These are phyloP conservation scores for Linnaemya vulpina DNA, from an alignment of 2,888 invertebrate genomes.

Conservation along the genomic window DNA sequence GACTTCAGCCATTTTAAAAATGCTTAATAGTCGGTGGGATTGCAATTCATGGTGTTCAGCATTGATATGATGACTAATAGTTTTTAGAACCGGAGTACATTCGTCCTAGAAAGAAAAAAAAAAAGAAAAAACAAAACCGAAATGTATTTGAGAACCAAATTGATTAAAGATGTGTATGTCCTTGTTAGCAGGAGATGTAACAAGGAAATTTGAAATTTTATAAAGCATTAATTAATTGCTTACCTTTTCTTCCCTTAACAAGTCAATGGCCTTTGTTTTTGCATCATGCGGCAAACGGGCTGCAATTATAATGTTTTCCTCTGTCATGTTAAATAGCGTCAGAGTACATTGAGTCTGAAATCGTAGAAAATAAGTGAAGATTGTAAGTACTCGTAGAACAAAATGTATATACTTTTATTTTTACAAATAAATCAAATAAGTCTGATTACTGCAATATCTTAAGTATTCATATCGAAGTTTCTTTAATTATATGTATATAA, in stretches of 20 bases:
- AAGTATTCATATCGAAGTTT: too few relatives aligned
- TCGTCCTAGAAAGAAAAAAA: conserved; percentile 87
- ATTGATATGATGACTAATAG: conserved; percentile 93
- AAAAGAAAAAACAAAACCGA: conserved; percentile 9
- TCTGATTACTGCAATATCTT: too few relatives aligned
- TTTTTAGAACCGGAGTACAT: conserved; percentile 91
- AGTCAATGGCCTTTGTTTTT: conserved; percentile 86
- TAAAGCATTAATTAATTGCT: conserved; percentile 61
- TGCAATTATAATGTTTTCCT: conserved; percentile 93
- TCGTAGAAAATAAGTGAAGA: neutral
- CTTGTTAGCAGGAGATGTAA: too few relatives aligned
- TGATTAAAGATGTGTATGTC: conserved; percentile 6
- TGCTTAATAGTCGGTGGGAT: conserved; percentile 93
- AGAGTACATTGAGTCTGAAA: conserved; percentile 91
- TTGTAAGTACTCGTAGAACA: too few relatives aligned
- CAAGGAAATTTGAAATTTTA: neutral
- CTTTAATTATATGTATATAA: too few relatives aligned
- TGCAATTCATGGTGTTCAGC: conserved; percentile 92
- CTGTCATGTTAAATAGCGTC: conserved; percentile 92
- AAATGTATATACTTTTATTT: too few relatives aligned
- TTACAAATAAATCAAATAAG: too few relatives aligned
- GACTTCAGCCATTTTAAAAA: conserved; percentile 96
- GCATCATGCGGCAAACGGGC: conserved; percentile 88
- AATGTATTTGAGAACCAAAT: neutral
- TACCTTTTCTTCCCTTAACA: conserved; percentile 90